Conservation (phyloP, 2,888 invertebrate species). For the Meghimatium bilineatum region DNA sequence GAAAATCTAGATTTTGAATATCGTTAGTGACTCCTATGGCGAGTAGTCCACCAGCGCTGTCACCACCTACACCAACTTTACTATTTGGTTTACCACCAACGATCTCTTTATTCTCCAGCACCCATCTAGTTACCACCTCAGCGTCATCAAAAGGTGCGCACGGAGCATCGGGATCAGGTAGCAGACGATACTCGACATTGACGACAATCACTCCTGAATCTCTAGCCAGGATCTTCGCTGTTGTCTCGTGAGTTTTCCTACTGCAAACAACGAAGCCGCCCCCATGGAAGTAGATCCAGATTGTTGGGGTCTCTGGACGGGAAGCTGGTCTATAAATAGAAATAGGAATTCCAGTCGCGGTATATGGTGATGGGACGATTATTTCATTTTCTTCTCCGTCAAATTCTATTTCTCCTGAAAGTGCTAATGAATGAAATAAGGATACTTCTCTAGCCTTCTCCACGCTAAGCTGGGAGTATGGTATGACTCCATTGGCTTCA, state of each 20-base stretch:
- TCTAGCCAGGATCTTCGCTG: not conserved
- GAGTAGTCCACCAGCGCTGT: constrained; percentile 33
- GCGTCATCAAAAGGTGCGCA: constrained; percentile 36
- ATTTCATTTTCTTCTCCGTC: too few species aligned
- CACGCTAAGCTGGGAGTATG: too few species aligned
- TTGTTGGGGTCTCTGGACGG: not conserved
- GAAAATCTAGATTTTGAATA: constrained; percentile 14
- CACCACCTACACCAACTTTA: constrained; percentile 32
- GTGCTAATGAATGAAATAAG: too few species aligned
- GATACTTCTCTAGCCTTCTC: too few species aligned
- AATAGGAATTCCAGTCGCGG: constrained; percentile 23
- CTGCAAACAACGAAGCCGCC: not conserved
- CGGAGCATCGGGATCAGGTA: constrained; percentile 14
- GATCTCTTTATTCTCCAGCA: constrained; percentile 4
- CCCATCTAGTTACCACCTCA: not conserved
- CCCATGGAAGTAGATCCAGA: constrained; percentile 27
- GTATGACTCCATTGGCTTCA: too few species aligned
- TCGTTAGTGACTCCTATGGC: constrained; percentile 5
- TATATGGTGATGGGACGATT: too few species aligned
- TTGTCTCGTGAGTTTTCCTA: constrained; percentile 1
- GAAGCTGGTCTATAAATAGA: not conserved
- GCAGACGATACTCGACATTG: constrained; percentile 29
- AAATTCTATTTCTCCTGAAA: too few species aligned
- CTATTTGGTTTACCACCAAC: constrained; percentile 19
- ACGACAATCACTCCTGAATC: not conserved